Conservation (phyloP, 2,888 invertebrate genomes). For the Copidosoma aretas region DNA sequence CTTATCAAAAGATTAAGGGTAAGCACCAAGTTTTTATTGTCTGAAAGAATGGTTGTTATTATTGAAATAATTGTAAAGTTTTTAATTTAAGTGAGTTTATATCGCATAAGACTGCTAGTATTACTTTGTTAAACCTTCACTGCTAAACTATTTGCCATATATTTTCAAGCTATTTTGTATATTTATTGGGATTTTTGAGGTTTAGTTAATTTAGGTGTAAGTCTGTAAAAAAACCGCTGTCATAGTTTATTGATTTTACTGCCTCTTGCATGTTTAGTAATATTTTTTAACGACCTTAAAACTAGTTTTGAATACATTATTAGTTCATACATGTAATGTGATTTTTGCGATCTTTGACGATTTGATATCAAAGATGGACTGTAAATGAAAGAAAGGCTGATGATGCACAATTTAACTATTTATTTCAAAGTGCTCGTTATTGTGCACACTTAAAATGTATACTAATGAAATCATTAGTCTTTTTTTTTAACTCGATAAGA, state of each 20-base stretch:
- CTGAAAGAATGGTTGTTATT: constrained; percentile 23
- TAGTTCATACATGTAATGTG: background rate
- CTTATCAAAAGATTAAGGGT: background rate
- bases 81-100: constrained; percentile 36
- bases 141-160: background rate
- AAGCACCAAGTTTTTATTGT: constrained; percentile 1
- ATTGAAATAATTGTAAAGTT: constrained; percentile 32
- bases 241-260: constrained; percentile 12
- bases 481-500: background rate
- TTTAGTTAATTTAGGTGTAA: background rate
- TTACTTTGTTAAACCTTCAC: constrained; percentile 4
- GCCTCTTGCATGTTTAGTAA: background rate
- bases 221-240: constrained; percentile 1
- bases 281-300: constrained; percentile 20
- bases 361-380: background rate
- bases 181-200: background rate
- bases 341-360: constrained; percentile 7
- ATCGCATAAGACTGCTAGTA: constrained; percentile 33
- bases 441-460: background rate
- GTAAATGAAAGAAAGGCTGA: constrained; percentile 1
- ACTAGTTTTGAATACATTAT: background rate
- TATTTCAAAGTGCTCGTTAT: background rate
- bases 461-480: background rate
- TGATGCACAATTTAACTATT: background rate
- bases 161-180: background rate